Base-by-base conservation (phyloP, 2,797 vertebrate genomes). In the Alfaro cultratus region DNA sequence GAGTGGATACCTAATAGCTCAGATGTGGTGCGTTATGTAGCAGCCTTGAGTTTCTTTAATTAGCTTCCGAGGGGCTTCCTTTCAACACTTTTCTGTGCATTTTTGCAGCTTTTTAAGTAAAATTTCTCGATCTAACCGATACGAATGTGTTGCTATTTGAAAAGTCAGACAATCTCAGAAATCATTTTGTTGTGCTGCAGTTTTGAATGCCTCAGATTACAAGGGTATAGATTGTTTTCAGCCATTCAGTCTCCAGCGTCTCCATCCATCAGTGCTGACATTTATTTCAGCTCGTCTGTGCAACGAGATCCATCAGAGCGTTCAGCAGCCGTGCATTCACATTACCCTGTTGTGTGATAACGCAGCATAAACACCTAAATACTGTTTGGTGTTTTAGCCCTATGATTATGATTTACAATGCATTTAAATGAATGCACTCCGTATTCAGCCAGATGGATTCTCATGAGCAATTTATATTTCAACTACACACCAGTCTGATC, bases 11-110 rank as follows among this genome's bases (percentile, higher is more conserved):
- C 74, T 83, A 72, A 75, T 4, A 79, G 23, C 68, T 76, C 51
- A 72, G 64, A 80, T 2, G 47, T 53, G 89, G 87, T 89, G 80
- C 26, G 86, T 86, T 72, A 2, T 41, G 64, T 1, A 41, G 9
- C n/a, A 16, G 68, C 41, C 26, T 71, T 18, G 11, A 45, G 68
- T 71, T 15, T 15, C 7, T 76, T 51, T 60, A 36, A 23, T 18
- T 26, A 15, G 36, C 64, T 41, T 26, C 36, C 10, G 0, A 68
- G 2, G 0, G 2, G 5, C 23, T 45, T 45, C 67, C 26, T 71
- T 70, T 70, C 11, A 41, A 67, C 36, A 43, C 9, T 21, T 15
- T 74, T 39, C 39, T 29, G 5, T 36, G n/a, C 36, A 23, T 46
- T 10, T 57, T 55, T 29, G 13, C 12, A n/a, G 34, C 12, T 41